Evolutionary conservation across 1,140 invertebrate species (phyloP).

Genomic region (Cherax destructor): DNA sequence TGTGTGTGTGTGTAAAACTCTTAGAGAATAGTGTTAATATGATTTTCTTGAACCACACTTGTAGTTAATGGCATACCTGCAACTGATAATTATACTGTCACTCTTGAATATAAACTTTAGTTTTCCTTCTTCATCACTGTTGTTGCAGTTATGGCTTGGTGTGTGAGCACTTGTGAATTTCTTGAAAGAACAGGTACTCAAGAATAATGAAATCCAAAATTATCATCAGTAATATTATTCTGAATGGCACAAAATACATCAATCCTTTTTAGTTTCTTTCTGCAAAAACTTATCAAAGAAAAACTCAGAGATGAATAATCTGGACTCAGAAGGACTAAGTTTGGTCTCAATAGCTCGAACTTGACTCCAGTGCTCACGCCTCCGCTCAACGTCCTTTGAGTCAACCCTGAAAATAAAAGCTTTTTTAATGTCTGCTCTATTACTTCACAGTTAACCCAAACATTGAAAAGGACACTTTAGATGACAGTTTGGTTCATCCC

Average conservation of each 20-base stretch:
- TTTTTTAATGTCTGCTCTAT: neutral
- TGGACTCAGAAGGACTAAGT: slow-evolving; percentile 77
- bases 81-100: no score
- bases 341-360: slow-evolving; percentile 75
- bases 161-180: neutral
- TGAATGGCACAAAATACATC: slow-evolving; percentile 9
- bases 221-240: slow-evolving; percentile 5
- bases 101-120: no score
- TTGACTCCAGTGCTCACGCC: slow-evolving; percentile 68
- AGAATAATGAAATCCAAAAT: neutral
- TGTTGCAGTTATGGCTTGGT: no score
- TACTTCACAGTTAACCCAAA: no score
- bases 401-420: slow-evolving; percentile 53
- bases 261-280: slow-evolving; percentile 42
- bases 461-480: no score
- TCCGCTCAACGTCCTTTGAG: slow-evolving; percentile 55
- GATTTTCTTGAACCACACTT: no score
- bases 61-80: no score
- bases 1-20: no score
- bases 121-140: neutral
- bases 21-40: no score
- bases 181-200: neutral
- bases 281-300: slow-evolving; percentile 54
- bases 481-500: no score
- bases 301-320: slow-evolving; percentile 52